Conservation (phyloP, 2,113 vertebrate genomes). For the Anoura caudifer region DNA sequence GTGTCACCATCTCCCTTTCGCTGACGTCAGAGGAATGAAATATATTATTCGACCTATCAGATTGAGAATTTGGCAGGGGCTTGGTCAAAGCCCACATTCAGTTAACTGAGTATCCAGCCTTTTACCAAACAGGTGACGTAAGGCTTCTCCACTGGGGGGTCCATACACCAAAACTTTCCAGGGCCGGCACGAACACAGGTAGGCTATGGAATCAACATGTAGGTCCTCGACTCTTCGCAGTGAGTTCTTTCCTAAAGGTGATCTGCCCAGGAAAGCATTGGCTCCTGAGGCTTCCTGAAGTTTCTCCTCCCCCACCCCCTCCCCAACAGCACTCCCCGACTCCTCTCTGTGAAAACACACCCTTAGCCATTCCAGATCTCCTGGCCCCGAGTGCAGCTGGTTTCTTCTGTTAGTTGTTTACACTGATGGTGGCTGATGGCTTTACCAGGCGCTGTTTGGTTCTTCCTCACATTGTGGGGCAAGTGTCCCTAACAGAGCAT, state of each 20-base stretch:
- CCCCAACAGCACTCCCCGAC: accelerated
- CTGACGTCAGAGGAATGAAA: neutral
- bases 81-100: neutral
- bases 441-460: neutral
- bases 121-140: neutral
- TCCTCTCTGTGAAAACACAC: accelerated
- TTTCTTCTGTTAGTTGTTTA: neutral
- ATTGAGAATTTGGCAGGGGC: neutral
- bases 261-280: neutral
- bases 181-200: neutral
- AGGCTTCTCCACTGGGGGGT: neutral
- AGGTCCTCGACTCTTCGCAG: neutral
- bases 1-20: neutral
- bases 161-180: neutral
- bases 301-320: accelerated
- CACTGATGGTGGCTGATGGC: neutral
- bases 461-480: neutral
- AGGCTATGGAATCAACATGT: neutral
- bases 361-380: too few species aligned
- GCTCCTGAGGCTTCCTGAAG: neutral
- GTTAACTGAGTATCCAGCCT: neutral
- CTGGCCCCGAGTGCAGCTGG: neutral
- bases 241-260: neutral
- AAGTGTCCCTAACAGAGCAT: neutral
- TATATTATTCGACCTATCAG: neutral